phyloP scores from a whole-genome alignment of 1,140 invertebrate genomes.

The Drosophila melanogaster region DNA sequence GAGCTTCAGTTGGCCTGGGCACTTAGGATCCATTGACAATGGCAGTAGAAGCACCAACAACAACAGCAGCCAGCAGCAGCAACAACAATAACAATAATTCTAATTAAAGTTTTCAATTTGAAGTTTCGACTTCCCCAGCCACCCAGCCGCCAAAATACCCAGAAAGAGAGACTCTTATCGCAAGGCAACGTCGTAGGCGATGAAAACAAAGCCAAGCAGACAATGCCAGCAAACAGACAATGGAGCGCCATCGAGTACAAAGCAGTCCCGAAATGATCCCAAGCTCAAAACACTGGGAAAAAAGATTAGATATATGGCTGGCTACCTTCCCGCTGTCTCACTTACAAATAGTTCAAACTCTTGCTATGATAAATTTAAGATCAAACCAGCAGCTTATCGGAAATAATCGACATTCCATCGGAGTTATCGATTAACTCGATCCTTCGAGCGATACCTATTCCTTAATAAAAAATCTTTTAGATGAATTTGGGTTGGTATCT shows the following conservation, averaged over 20 bases:
- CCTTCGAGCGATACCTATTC: too few species aligned
- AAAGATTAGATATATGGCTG: slow-evolving; percentile 1
- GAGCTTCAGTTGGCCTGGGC: slow-evolving; percentile 60
- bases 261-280: slow-evolving; percentile 40
- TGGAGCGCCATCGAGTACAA: slow-evolving; percentile 48
- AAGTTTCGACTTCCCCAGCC: slow-evolving; percentile 58
- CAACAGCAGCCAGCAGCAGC: slow-evolving; percentile 17
- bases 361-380: too few species aligned
- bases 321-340: too few species aligned
- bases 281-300: slow-evolving; percentile 9
- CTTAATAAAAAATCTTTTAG: too few species aligned
- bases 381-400: too few species aligned
- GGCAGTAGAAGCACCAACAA: slow-evolving; percentile 44
- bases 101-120: slow-evolving; percentile 83
- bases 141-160: slow-evolving; percentile 8
- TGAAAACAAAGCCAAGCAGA: slow-evolving; percentile 64
- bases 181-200: slow-evolving; percentile 55
- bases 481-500: too few species aligned
- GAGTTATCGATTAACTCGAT: too few species aligned
- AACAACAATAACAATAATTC: slow-evolving; percentile 74
- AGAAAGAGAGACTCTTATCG: slow-evolving; percentile 62
- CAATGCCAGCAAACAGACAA: slow-evolving; percentile 71
- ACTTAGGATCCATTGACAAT: slow-evolving; percentile 75
- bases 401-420: too few species aligned
- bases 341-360: too few species aligned